Percentiles rank a stretch among this genome's conserved stretches.
phyloP scores from a whole-genome alignment of 2,113 vertebrate genomes.

The Brienomyrus brachyistius region DNA sequence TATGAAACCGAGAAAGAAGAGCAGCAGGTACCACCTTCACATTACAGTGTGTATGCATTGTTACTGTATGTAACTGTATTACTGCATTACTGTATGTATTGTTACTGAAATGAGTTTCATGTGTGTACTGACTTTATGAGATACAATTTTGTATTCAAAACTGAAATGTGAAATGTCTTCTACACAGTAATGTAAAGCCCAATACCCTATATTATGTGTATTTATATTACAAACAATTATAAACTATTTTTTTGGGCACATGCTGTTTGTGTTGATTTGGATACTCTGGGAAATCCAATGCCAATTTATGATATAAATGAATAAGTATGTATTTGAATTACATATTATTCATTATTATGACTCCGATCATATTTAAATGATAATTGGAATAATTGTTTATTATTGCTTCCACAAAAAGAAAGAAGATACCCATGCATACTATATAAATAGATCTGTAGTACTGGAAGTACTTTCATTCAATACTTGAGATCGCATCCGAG shows the following conservation, averaged over 20 bases:
- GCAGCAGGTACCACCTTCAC: neutral
- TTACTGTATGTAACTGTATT: neutral
- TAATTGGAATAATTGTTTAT: neutral
- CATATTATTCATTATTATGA: neutral
- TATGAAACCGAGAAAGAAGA: neutral
- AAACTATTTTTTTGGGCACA: neutral
- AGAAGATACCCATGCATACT: neutral
- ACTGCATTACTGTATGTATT: too few relatives aligned
- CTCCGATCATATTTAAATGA: neutral
- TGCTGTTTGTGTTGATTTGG: neutral
- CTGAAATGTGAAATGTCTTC: neutral
- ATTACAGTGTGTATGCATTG: neutral
- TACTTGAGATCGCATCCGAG: slow-evolving; percentile 38
- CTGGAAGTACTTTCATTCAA: slow-evolving; percentile 13
- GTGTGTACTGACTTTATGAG: neutral
- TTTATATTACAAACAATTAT: neutral
- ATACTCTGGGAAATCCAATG: neutral
- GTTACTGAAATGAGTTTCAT: neutral
- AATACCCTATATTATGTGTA: neutral
- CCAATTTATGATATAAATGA: neutral
- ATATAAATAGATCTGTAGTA: neutral
- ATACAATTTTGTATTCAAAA: neutral
- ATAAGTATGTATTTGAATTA: neutral
- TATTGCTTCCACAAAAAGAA: neutral
- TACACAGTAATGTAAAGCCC: neutral